Conservation (phyloP, 2,113 vertebrate genomes). For the Cygnus atratus region DNA sequence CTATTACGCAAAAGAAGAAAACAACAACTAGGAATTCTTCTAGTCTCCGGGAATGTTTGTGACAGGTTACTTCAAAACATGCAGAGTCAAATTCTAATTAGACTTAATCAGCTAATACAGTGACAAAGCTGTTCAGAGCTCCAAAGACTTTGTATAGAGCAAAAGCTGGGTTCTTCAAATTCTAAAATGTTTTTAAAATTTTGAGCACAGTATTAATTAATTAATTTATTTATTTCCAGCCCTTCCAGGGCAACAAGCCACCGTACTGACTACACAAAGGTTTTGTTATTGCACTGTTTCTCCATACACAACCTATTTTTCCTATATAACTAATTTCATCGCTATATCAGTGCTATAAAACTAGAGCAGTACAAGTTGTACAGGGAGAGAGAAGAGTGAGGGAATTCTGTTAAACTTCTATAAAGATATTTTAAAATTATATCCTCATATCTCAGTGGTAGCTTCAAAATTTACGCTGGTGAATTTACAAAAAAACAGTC, state of each 20-base stretch:
- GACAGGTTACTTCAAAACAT: neutral
- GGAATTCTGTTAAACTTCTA: neutral
- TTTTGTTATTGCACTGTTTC: neutral
- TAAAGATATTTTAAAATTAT: neutral
- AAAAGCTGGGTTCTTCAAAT: neutral
- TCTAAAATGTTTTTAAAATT: neutral
- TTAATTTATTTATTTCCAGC: neutral
- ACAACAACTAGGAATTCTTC: neutral
- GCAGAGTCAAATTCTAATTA: neutral
- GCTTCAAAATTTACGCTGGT: neutral
- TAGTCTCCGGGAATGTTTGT: neutral
- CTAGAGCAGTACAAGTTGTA: accelerated
- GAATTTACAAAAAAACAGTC: neutral
- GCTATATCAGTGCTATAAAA: neutral
- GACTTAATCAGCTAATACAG: neutral
- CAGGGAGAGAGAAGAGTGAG: neutral
- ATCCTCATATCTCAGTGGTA: neutral
- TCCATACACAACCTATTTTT: neutral
- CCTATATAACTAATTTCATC: neutral
- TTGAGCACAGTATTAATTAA: accelerated
- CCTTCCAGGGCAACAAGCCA: neutral
- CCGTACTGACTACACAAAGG: accelerated
- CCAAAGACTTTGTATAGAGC: neutral
- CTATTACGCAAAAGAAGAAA: neutral
- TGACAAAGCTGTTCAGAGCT: neutral